Evolutionary conservation across 2,888 invertebrate species (phyloP).

Genomic region (Diarsia mendica): DNA sequence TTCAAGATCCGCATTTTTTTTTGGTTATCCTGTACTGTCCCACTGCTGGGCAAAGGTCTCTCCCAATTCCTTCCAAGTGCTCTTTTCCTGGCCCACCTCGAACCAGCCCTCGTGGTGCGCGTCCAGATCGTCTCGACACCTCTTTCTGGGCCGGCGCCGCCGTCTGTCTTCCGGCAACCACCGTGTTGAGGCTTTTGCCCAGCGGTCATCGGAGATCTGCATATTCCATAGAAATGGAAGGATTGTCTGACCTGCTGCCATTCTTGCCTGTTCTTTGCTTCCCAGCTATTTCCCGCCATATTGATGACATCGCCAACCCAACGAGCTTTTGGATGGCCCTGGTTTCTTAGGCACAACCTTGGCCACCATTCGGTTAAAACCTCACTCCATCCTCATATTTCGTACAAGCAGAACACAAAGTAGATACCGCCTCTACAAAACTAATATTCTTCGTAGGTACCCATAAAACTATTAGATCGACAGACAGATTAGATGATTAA

Average conservation of each 20-base stretch:
- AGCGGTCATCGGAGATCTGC: not conserved
- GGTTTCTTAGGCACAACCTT: not conserved
- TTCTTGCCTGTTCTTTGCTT: not conserved
- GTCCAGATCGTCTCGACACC: not conserved
- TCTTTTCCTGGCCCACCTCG: too few relatives aligned
- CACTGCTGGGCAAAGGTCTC: too few relatives aligned
- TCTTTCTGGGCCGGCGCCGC: not conserved
- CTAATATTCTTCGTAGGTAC: not conserved
- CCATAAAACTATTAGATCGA: constrained; percentile 62
- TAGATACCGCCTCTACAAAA: constrained; percentile 48
- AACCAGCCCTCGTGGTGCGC: too few relatives aligned
- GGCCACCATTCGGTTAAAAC: not conserved
- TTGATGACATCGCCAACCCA: too few relatives aligned
- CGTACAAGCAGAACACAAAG: not conserved
- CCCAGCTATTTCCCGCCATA: not conserved
- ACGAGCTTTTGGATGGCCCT: not conserved
- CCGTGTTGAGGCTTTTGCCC: too few relatives aligned
- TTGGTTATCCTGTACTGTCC: too few relatives aligned
- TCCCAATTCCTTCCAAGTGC: too few relatives aligned
- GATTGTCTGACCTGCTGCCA: not conserved
- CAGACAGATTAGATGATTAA: constrained; percentile 77
- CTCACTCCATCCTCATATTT: not conserved
- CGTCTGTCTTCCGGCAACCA: too few relatives aligned
- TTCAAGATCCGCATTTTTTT: too few relatives aligned
- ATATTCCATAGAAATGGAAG: not conserved